phyloP scores from a whole-genome alignment of 1,140 invertebrate species.

The Globodera ellingtonae region DNA sequence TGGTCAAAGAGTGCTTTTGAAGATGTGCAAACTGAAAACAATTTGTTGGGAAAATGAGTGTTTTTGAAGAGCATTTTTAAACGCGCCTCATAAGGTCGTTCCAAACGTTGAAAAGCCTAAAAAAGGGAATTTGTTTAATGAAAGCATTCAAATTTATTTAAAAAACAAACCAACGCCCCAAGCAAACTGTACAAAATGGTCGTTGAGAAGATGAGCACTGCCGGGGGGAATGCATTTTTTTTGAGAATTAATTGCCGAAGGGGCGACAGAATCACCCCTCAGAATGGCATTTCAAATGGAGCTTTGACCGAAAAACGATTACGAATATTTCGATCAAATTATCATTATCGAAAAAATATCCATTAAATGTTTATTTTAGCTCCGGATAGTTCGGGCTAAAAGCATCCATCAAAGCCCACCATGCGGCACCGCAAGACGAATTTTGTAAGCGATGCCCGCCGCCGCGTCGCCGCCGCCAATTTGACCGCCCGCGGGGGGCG shows the following conservation, averaged over 20 bases:
- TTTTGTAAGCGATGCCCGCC: slow-evolving; percentile 21
- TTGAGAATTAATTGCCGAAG: background rate
- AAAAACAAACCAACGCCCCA: slow-evolving; percentile 36
- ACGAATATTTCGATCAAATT: too few species aligned
- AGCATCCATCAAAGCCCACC: background rate
- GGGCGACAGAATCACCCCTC: background rate
- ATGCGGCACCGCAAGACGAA: slow-evolving; percentile 19
- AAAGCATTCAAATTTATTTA: background rate
- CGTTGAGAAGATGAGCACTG: slow-evolving; percentile 37
- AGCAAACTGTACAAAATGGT: slow-evolving; percentile 48
- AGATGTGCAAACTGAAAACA: slow-evolving; percentile 32
- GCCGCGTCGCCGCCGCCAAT: background rate
- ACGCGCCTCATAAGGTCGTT: slow-evolving; percentile 38
- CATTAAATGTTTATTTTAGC: too few species aligned
- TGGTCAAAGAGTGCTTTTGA: slow-evolving; percentile 34
- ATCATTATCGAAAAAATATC: too few species aligned
- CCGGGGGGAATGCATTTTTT: background rate
- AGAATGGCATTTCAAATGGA: too few species aligned
- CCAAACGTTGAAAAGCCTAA: slow-evolving; percentile 33
- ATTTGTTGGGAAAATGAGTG: background rate
- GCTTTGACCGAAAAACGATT: too few species aligned
- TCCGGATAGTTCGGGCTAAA: too few species aligned
- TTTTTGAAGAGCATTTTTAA: slow-evolving; percentile 22
- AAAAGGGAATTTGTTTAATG: background rate
- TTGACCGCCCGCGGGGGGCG: background rate